A percentile compares a stretch with the other conserved stretches of the same genome.
Conservation (phyloP, 2,113 vertebrate genomes). For the Hippolais icterina region DNA sequence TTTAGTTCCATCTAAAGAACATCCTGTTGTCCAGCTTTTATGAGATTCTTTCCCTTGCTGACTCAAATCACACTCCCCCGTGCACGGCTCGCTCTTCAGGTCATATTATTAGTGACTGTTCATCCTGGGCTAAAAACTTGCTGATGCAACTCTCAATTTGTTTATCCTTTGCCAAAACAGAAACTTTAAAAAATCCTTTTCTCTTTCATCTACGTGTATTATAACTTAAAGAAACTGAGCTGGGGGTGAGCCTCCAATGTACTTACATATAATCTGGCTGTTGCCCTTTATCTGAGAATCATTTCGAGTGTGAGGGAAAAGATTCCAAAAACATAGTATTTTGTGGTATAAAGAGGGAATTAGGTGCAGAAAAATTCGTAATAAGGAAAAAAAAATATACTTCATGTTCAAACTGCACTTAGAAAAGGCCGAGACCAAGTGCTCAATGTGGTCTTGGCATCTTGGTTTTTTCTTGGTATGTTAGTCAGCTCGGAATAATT, state of each 20-base stretch:
- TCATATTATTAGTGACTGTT: background rate
- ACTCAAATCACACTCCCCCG: background rate
- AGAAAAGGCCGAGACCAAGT: background rate
- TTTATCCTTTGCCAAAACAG: background rate
- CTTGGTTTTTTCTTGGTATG: rapidly evolving
- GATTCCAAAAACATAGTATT: background rate
- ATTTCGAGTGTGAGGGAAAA: background rate
- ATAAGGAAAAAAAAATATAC: background rate
- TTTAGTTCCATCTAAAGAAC: background rate
- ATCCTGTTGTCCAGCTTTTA: background rate
- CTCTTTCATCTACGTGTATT: rapidly evolving
- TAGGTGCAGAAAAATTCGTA: background rate
- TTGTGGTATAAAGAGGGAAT: background rate
- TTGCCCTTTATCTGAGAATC: background rate
- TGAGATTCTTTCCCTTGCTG: background rate
- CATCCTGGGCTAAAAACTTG: background rate
- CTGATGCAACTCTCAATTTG: background rate
- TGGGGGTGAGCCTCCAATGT: background rate
- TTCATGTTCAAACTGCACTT: background rate
- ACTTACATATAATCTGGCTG: background rate
- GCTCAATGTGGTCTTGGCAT: rapidly evolving
- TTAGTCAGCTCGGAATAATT: too few species aligned
- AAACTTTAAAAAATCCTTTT: background rate
- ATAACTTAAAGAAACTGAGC: background rate
- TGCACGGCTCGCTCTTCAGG: rapidly evolving